Base-by-base conservation (phyloP, 1,140 invertebrate species). In the Nixonia krombeini region DNA sequence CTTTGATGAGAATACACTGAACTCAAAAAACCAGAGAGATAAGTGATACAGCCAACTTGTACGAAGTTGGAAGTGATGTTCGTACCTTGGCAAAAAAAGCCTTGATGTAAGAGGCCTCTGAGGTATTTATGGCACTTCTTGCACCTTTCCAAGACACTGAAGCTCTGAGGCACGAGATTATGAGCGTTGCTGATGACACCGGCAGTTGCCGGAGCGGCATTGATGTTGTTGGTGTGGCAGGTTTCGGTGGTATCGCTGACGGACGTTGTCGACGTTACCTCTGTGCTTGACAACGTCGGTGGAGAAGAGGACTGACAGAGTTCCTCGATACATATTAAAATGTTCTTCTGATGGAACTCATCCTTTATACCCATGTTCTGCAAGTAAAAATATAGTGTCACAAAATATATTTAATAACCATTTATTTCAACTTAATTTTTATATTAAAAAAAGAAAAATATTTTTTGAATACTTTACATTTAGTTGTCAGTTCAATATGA, bases 351-450 rank as follows among this genome's bases (percentile, higher is more conserved):
- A 80, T 93, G 91, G 74, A 91, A 92, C 53, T 91, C 90, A 85
- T 93, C 91, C 77, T 90, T 90, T 74, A 93, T 91, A 41, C 91
- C 91, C 89, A 93, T 90, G 74, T 88, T 89, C 92, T 93, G 82
- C 3, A 76, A 79, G 50, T 55, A 40, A 12, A 31, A 5, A n/a
- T 6, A 31, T n/a, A 31, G 12, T 31, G 8, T 4, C 9, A 31
- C 23, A 47, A 31, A 21, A 21, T 21, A 6, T 2, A 3, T 21
- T 21, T 21, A 21, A 21, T 21, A 31, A 31, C 8, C 28, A 31
- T 31, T 4, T 4, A 31, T 12, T 31, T 31, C 9, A 9, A 9
- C 2, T 21, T 21, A 21, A 21, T 21, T 21, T 21, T 21, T 6
- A 21, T n/a, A n/a, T n/a, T n/a, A n/a, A n/a, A n/a, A n/a, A n/a